Base-by-base conservation (phyloP, 37 sponge, comb jelly and placozoan species). In the Spongilla lacustris region DNA sequence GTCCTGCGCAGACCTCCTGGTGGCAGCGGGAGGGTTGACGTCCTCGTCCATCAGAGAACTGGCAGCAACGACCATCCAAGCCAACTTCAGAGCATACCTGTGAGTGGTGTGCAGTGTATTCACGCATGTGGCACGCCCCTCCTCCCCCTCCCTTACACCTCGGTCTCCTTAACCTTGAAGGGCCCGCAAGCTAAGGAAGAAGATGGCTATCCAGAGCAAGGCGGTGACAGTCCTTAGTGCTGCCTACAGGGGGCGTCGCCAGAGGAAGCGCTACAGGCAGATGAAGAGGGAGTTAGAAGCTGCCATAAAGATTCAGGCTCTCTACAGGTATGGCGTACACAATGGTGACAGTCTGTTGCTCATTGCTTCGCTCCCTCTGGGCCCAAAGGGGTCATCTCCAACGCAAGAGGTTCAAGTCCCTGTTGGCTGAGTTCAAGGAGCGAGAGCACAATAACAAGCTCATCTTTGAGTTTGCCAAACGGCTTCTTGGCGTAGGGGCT, bases 51-150 rank as follows among this genome's bases (percentile, higher is more conserved):
- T 94, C 36, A 67, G 36, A 28, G 75, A 71, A 25, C 75, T 91
- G 67, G 94, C 94, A 31, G 94, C 94, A 31, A 75, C 79, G 8
- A 66, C 79, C 58, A 94, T 94, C 0, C 94, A 94, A 34, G 34
- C 89, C 58, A 75, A 67, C 6, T 94, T 81, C 76, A 87, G 91
- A 68, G 88, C 86, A 78, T 67, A 90, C 89, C 87, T 85, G 94
- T 90, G 71, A 6, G 41, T 19, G 73, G 78, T 46, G 0, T 11
- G 24, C 27, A 4, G 11, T 76, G 36, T 36, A 19, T 29, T 3
- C 69, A 67, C 17, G 31, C 34, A 58, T 58, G 19, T 17, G 1
- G 1, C 58, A 8, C 58, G 1, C 19, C 58, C 12, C 58, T 17
- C 58, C 58, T 17, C 58, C 50, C 17, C 29, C 50, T 22, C 19